A percentile compares a stretch with the other conserved stretches of the same genome.
Conservation (phyloP, 2,797 vertebrate species). For the Arrhamphus sclerolepis region DNA sequence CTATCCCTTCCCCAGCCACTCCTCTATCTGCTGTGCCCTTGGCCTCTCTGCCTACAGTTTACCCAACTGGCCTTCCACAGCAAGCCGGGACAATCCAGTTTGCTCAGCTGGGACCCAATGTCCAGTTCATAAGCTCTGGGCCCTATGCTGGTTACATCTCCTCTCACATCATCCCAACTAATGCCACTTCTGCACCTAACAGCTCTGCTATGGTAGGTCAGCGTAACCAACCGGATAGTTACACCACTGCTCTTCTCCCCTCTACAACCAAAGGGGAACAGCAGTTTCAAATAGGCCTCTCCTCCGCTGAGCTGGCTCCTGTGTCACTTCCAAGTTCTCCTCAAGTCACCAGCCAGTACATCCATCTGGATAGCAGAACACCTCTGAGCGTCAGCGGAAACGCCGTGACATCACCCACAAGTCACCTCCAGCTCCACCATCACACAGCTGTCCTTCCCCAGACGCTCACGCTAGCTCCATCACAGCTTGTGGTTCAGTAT, state of each 20-base stretch:
- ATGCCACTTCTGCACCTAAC: constrained; percentile 82
- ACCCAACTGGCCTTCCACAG: constrained; percentile 87
- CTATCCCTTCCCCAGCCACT: constrained; percentile 81
- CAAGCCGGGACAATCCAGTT: constrained; percentile 90
- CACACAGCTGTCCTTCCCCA: constrained; percentile 91
- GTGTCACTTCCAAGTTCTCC: constrained; percentile 81
- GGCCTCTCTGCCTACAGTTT: constrained; percentile 88
- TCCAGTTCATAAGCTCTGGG: constrained; percentile 95
- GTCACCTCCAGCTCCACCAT: constrained; percentile 91
- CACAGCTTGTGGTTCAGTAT: constrained; percentile 96
- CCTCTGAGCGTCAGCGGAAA: constrained; percentile 83
- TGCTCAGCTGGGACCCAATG: constrained; percentile 90
- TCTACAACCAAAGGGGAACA: constrained; percentile 90
- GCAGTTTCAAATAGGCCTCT: constrained; percentile 79
- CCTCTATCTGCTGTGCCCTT: constrained; percentile 76
- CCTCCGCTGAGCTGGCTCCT: constrained; percentile 76
- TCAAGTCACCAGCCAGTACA: constrained; percentile 87
- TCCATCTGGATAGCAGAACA: constrained; percentile 91
- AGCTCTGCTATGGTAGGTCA: constrained; percentile 79
- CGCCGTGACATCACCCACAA: constrained; percentile 77
- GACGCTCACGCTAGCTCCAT: constrained; percentile 90
- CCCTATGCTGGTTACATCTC: constrained; percentile 96
- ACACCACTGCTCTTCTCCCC: constrained; percentile 87
- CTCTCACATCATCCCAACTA: constrained; percentile 92
- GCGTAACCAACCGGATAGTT: constrained; percentile 89